phyloP scores from a whole-genome alignment of 2,797 vertebrate genomes.

The Phaenicophaeus curvirostris region DNA sequence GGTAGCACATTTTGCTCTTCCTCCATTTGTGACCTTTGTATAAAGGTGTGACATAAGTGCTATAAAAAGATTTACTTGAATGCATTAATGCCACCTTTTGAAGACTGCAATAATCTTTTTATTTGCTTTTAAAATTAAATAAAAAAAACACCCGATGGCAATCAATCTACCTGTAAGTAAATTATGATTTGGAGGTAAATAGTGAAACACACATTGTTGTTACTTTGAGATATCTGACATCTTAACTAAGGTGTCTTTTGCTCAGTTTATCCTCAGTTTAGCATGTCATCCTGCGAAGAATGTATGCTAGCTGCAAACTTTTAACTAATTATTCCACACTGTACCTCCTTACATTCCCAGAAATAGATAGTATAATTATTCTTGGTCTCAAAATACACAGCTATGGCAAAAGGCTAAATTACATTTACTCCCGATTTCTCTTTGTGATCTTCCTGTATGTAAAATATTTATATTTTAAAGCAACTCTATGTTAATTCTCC shows the following conservation, averaged over 20 bases:
- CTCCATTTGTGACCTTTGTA: slow-evolving; percentile 13
- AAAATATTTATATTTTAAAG: neutral
- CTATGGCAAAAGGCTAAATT: slow-evolving; percentile 2
- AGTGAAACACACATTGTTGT: slow-evolving; percentile 31
- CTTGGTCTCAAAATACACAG: neutral
- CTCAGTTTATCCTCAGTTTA: neutral
- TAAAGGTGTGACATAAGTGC: neutral
- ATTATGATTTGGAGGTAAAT: slow-evolving; percentile 6
- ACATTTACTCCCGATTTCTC: neutral
- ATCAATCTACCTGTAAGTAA: slow-evolving; percentile 32
- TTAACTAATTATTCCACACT: slow-evolving; percentile 23
- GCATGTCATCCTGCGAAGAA: neutral
- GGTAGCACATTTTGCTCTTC: neutral
- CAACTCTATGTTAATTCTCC: neutral
- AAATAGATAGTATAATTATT: neutral
- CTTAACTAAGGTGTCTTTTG: slow-evolving; percentile 2
- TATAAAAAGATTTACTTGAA: slow-evolving; percentile 47
- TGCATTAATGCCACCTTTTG: neutral
- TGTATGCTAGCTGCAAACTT: slow-evolving; percentile 1
- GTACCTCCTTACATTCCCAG: neutral
- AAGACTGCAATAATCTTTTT: slow-evolving; percentile 28
- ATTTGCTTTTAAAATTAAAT: slow-evolving; percentile 23
- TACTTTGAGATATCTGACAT: slow-evolving; percentile 48
- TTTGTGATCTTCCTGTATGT: neutral
- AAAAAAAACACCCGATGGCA: neutral